Percentiles rank a stretch among this genome's conserved stretches.
Evolutionary conservation across 1,140 invertebrate species (phyloP).

Genomic region (Carposina sasakii): DNA sequence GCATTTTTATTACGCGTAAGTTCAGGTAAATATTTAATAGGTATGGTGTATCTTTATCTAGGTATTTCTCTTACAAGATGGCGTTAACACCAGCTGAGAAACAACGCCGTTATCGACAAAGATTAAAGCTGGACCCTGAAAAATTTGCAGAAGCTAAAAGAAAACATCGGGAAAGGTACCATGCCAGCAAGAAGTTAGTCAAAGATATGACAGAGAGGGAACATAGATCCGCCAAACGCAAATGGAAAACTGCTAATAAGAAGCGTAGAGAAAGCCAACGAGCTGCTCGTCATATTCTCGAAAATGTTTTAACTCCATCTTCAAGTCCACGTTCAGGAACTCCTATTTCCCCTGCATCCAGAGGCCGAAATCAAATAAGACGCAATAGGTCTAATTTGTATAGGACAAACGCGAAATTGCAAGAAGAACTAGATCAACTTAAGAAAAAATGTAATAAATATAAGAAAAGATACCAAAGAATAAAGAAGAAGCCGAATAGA

Average conservation of each 20-base stretch:
- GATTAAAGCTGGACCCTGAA: neutral
- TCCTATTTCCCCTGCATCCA: neutral
- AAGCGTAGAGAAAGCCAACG: neutral
- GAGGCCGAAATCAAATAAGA: neutral
- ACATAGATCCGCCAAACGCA: neutral
- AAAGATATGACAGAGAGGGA: neutral
- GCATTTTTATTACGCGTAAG: neutral
- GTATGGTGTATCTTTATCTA: too few species aligned
- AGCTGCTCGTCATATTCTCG: neutral
- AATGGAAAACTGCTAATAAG: slow-evolving; percentile 10
- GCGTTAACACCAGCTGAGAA: slow-evolving; percentile 5
- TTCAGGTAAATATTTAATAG: too few species aligned
- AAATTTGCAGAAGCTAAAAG: neutral
- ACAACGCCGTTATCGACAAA: neutral
- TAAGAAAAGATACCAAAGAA: too few species aligned
- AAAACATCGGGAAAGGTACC: slow-evolving; percentile 1
- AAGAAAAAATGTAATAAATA: too few species aligned
- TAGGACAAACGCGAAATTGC: too few species aligned
- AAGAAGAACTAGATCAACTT: too few species aligned
- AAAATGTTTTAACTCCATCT: neutral
- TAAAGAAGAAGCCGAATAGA: too few species aligned
- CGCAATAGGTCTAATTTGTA: too few species aligned
- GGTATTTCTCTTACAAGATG: neutral
- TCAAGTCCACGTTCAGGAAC: neutral
- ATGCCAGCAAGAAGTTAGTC: neutral